Evolutionary conservation across 2,888 invertebrate genomes (phyloP).

Genomic region (Patella depressa): DNA sequence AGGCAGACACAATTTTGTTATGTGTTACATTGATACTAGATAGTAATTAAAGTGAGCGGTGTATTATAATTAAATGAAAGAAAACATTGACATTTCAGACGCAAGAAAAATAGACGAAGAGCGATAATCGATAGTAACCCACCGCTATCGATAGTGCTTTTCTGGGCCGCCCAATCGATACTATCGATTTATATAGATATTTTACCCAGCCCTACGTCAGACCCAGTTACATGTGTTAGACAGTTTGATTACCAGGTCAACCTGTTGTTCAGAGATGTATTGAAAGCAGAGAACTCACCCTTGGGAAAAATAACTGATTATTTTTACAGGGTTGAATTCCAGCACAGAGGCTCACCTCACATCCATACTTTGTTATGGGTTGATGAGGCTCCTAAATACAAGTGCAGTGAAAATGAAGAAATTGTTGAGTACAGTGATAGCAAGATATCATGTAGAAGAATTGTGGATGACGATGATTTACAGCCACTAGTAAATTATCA

Average conservation of each 20-base stretch:
- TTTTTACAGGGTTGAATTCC: constrained; percentile 49
- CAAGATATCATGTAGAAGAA: constrained; percentile 27
- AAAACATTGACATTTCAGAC: too few relatives aligned
- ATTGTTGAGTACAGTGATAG: constrained; percentile 32
- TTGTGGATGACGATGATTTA: constrained; percentile 20
- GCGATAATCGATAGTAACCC: too few relatives aligned
- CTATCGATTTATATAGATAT: too few relatives aligned
- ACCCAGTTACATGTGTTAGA: constrained; percentile 47
- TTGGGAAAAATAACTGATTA: constrained; percentile 39
- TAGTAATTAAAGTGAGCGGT: too few relatives aligned
- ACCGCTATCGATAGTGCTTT: too few relatives aligned
- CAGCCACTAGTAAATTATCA: too few relatives aligned
- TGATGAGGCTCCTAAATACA: constrained; percentile 36
- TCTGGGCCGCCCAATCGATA: too few relatives aligned
- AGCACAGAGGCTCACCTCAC: constrained; percentile 48
- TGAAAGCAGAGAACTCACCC: constrained; percentile 30
- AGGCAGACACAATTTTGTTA: too few relatives aligned
- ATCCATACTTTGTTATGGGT: constrained; percentile 45
- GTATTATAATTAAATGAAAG: too few relatives aligned
- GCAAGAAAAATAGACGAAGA: too few relatives aligned
- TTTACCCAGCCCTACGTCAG: too few relatives aligned
- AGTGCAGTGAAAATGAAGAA: constrained; percentile 28
- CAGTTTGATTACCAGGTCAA: constrained; percentile 47
- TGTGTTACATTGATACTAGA: too few relatives aligned
- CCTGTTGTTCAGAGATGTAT: constrained; percentile 29